These are phyloP conservation scores for Athalia cordata DNA, from an alignment of 2,888 invertebrate genomes.

Conservation along the genomic window DNA sequence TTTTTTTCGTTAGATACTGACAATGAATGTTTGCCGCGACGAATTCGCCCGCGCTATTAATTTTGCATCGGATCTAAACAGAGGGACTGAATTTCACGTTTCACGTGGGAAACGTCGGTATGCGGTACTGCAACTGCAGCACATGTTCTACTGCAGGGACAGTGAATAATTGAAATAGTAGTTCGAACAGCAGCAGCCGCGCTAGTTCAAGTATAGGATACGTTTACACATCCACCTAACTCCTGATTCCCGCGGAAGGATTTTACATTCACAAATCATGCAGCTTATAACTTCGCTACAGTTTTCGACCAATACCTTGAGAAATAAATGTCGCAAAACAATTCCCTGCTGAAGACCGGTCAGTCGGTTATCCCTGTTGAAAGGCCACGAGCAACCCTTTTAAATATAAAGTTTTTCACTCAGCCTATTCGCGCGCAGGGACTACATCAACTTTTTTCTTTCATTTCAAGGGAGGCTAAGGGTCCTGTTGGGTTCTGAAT, in stretches of 20 bases:
- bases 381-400: background rate
- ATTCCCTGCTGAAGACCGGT: conserved; percentile 8
- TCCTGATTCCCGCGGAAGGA: background rate
- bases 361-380: background rate
- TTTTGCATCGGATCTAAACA: background rate
- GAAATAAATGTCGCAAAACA: background rate
- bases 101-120: background rate
- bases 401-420: background rate
- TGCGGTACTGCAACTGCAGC: background rate
- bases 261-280: background rate
- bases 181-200: background rate
- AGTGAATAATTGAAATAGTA: background rate
- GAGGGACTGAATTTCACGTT: background rate
- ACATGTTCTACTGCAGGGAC: background rate
- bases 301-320: background rate
- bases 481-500: background rate
- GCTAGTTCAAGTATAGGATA: no score
- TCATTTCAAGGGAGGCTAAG: background rate
- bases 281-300: background rate
- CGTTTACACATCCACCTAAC: background rate
- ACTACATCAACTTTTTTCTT: background rate
- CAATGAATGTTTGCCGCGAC: no score
- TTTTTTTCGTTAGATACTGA: background rate
- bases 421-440: background rate
- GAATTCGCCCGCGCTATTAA: background rate